Base-by-base conservation (phyloP, 2,888 invertebrate species). In the Neelides folsomi region DNA sequence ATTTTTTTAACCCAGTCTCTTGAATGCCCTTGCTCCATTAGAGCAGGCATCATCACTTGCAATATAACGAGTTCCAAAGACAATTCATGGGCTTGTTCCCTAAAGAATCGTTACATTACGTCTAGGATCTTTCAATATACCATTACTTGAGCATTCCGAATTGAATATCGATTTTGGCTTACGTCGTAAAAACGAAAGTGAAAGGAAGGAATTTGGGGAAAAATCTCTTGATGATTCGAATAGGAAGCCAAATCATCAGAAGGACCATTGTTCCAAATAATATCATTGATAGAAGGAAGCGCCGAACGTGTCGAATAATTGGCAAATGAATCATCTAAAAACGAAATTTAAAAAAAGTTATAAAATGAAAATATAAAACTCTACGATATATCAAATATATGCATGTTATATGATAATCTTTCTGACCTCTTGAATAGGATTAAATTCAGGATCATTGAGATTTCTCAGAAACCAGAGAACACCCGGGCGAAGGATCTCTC, bases 391-490 rank as follows among this genome's bases (percentile, higher is more conserved):
- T n/a, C 13, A 39, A 18, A 38, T 18, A 37, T 47, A 40, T 12
- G 41, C 13, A 20, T 2, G 19, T 18, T n/a, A 42, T 6, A 15
- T 42, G 12, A 15, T 20, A 27, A 15, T 18, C 13, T 43, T n/a
- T n/a, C n/a, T n/a, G 62, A 75, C 75, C 71, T 77, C 92, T 75
- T 92, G 94, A 56, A 98, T 94, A 7, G 98, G 98, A 73, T 95
- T 97, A 68, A 98, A 98, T 67, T 98, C 97, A 0, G 98, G 97
- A 73, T 98, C 97, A 71, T 98, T 98, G 53, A 98, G 76, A 70
- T 98, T 98, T 62, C 95, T 79, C 65, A 98, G 76, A 71, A 98
- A 98, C 97, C 97, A 98, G 2, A 98, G 75, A 0, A 97, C 94
- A 0, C 98, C 98, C 0, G 98, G 98, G 49, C 98, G 77, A 37